Evolutionary conservation across 2,888 invertebrate species (phyloP), one percentile per base, ranked within the genome.

Genomic region (Erpobdella octoculata): DNA sequence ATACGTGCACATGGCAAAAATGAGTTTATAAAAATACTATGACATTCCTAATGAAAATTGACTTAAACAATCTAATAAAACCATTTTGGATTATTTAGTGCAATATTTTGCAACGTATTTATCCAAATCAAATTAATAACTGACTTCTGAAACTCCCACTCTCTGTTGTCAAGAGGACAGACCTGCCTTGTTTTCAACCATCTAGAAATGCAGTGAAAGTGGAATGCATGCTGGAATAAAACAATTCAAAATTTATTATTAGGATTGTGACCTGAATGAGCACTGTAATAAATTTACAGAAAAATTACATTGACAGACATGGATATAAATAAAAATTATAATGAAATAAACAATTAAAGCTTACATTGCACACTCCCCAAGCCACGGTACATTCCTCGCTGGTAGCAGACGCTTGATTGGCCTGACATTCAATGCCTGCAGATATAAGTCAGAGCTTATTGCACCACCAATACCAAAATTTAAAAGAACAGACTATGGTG

Each of bases 61-160:
- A n/a, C n/a, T 2, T 46, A 5, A 46, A 21, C 5, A 46, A 5
- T n/a, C 18, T 21, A 46, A 46, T 46, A 46, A 1, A 46, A 46
- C 18, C 5, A 5, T n/a, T 46, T 46, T 3, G 46, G 21, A 46
- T n/a, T 53, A 15, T 25, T 53, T 12, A 25, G 25, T 25, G 9
- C n/a, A n/a, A 53, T 53, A 1, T 18, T 53, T 12, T 41, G 18
- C 18, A 12, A 12, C 18, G 9, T 41, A 18, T 12, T 9, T 12
- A 41, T 15, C 59, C 18, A 21, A 58, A 58, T 8, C 8, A n/a
- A 31, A n/a, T 18, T 15, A 8, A 67, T 33, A 25, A 74, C 75
- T 72, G 88, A 98, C 90, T 97, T 97, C 84, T 98, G 97, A 87
- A 98, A 98, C 84, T 98, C 98, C 98, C 98, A 98, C 86, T 98